These are phyloP conservation scores for Pseudopipra pipra DNA, from an alignment of 2,113 vertebrate genomes.

Conservation along the genomic window DNA sequence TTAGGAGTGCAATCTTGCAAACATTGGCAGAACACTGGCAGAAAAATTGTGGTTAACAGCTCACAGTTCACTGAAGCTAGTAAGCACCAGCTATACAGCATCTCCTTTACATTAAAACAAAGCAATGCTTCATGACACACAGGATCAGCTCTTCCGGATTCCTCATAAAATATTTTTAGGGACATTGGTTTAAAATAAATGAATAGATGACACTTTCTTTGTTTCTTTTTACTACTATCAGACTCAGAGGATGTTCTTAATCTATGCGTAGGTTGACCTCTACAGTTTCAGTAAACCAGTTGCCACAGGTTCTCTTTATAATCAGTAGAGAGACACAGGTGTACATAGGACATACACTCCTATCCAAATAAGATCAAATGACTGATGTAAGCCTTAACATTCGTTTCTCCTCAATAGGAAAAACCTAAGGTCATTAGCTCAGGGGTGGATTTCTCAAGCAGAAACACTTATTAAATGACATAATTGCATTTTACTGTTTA, in stretches of 20 bases:
- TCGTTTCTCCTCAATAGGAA: neutral
- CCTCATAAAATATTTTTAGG: neutral
- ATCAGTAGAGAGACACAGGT: neutral
- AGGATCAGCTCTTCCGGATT: neutral
- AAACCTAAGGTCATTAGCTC: neutral
- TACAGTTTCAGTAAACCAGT: neutral
- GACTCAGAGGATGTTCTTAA: neutral
- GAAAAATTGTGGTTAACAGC: slow-evolving; percentile 24
- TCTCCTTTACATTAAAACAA: neutral
- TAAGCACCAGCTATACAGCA: neutral
- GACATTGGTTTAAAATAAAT: neutral
- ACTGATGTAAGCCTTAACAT: neutral
- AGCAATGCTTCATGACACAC: neutral
- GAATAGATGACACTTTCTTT: neutral
- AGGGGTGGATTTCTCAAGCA: neutral
- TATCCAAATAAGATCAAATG: neutral
- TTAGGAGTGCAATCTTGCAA: slow-evolving; percentile 20
- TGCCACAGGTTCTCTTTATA: neutral
- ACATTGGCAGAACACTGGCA: neutral
- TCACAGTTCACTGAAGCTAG: neutral
- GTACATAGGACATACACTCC: neutral
- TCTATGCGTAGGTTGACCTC: neutral
- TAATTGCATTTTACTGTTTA: neutral
- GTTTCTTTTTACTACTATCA: neutral
- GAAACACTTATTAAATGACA: neutral